These are phyloP conservation scores for Drosophila prostipennis DNA, from an alignment of 2,888 invertebrate species.

Conservation along the genomic window DNA sequence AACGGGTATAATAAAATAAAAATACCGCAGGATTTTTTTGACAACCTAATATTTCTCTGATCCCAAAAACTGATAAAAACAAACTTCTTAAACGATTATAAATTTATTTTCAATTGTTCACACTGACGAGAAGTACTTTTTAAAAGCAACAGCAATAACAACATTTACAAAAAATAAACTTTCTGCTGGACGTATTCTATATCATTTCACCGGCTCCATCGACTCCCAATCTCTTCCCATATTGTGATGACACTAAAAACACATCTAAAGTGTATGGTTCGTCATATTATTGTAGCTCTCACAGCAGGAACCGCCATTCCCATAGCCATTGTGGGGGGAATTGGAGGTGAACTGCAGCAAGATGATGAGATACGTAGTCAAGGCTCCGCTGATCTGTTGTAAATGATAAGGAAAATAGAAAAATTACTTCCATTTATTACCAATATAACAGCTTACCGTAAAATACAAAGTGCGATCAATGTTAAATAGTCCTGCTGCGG, in stretches of 20 bases:
- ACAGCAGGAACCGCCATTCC: constrained; percentile 22
- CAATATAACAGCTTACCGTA: constrained; percentile 74
- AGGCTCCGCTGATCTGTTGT: constrained; percentile 83
- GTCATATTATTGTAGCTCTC: constrained; percentile 55
- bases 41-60: too few species aligned
- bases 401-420: background rate
- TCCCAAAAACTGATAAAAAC: background rate
- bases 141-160: constrained; percentile 52
- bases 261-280: constrained; percentile 54
- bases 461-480: constrained; percentile 84
- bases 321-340: constrained; percentile 51
- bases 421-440: background rate
- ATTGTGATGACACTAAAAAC: background rate
- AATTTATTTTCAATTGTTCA: constrained; percentile 18
- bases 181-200: constrained; percentile 44
- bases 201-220: constrained; percentile 40
- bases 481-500: constrained; percentile 84
- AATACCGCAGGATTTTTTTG: too few species aligned
- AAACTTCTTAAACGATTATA: constrained; percentile 5
- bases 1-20: too few species aligned
- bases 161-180: constrained; percentile 47
- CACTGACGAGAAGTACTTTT: constrained; percentile 21
- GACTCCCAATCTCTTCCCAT: background rate
- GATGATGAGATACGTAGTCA: constrained; percentile 84
- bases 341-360: constrained; percentile 83